Percentiles rank a stretch among this genome's conserved stretches.
Conservation (phyloP, 2,113 vertebrate species). For the Mobula birostris region DNA sequence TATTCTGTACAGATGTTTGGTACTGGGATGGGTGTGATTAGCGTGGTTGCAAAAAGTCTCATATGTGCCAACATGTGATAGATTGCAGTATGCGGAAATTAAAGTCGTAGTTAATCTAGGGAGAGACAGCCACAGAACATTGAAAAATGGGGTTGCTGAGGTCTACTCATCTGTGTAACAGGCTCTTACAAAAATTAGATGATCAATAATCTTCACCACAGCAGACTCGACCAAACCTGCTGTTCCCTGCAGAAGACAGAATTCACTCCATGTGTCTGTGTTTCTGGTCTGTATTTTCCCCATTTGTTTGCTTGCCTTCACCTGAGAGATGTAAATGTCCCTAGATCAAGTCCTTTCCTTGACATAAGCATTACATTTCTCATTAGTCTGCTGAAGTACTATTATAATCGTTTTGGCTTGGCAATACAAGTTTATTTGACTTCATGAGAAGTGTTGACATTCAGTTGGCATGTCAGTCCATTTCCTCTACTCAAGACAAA, state of each 20-base stretch:
- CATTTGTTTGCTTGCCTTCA: neutral
- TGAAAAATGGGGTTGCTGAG: slow-evolving; percentile 29
- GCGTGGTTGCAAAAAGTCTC: neutral
- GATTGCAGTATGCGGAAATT: slow-evolving; percentile 24
- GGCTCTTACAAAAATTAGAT: slow-evolving; percentile 17
- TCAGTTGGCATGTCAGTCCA: neutral
- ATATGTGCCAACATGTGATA: neutral
- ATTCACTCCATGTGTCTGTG: neutral
- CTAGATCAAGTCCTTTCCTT: neutral
- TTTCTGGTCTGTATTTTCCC: neutral
- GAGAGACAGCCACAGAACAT: slow-evolving; percentile 18
- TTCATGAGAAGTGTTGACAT: slow-evolving; percentile 26
- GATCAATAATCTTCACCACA: slow-evolving; percentile 26
- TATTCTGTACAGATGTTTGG: neutral
- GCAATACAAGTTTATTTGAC: slow-evolving; percentile 18
- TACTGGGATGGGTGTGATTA: neutral
- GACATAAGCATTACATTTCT: slow-evolving; percentile 7
- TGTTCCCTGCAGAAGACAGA: neutral
- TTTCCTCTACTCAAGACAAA: neutral
- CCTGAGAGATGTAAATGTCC: neutral
- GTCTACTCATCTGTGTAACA: slow-evolving; percentile 25
- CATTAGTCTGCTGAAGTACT: slow-evolving; percentile 25
- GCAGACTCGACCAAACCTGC: neutral
- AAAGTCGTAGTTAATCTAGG: slow-evolving; percentile 23
- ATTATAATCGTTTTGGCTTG: neutral